phyloP scores from a whole-genome alignment of 1,140 invertebrate species.

The Thereuonema tuberculata region DNA sequence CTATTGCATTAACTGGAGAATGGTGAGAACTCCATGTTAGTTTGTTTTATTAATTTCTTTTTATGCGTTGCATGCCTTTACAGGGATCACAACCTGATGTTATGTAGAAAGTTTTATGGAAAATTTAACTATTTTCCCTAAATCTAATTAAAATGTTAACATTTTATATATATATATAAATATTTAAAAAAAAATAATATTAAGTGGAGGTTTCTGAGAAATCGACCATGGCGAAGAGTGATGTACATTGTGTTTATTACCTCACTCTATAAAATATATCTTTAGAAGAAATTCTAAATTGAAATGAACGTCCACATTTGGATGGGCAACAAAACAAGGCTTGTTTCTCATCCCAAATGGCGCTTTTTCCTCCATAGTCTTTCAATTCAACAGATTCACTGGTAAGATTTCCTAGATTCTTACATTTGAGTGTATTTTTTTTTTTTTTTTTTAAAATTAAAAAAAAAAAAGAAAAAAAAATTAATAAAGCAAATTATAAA shows the following conservation, averaged over 20 bases:
- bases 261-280: neutral
- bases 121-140: slow-evolving; percentile 4
- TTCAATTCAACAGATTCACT: no score
- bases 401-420: no score
- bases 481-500: neutral
- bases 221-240: neutral
- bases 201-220: slow-evolving; percentile 5
- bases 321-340: slow-evolving; percentile 1
- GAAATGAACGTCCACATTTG: neutral
- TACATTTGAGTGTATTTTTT: neutral
- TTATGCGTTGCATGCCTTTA: neutral
- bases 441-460: neutral
- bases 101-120: neutral
- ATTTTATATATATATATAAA: neutral
- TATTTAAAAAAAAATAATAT: neutral
- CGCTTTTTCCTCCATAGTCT: neutral
- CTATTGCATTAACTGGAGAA: no score
- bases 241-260: neutral
- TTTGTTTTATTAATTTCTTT: neutral
- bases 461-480: neutral
- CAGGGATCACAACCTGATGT: slow-evolving; percentile 5
- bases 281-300: slow-evolving; percentile 3
- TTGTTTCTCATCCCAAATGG: neutral
- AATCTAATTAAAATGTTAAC: neutral
- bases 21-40: no score